phyloP scores from a whole-genome alignment of 2,888 invertebrate genomes.

The Ommatoiulus sabulosus region DNA sequence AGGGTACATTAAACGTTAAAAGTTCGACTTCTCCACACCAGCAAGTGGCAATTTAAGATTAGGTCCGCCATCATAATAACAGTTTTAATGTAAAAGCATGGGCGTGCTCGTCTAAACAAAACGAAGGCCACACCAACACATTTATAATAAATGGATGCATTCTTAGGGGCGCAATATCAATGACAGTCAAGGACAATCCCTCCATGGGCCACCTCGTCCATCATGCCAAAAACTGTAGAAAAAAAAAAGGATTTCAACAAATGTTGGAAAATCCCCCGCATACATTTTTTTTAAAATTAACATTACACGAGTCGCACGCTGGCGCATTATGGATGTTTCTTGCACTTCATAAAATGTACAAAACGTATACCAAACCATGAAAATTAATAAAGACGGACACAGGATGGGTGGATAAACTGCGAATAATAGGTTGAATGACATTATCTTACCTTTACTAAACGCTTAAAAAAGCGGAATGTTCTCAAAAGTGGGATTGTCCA shows the following conservation, averaged over 20 bases:
- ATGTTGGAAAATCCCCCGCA: background rate
- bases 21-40: slow-evolving; percentile 2
- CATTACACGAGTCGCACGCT: too few species aligned
- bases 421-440: too few species aligned
- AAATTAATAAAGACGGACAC: too few species aligned
- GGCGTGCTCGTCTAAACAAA: slow-evolving; percentile 34
- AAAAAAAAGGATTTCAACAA: background rate
- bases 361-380: too few species aligned
- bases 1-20: background rate
- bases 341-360: too few species aligned
- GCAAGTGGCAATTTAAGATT: slow-evolving; percentile 25
- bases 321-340: too few species aligned
- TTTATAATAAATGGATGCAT: slow-evolving; percentile 34
- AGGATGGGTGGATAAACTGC: too few species aligned
- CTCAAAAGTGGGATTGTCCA: too few species aligned
- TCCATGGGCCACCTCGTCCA: slow-evolving; percentile 3
- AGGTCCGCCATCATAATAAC: slow-evolving; percentile 7
- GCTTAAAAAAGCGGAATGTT: too few species aligned
- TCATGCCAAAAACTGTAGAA: background rate
- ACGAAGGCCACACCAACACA: slow-evolving; percentile 34
- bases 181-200: slow-evolving; percentile 28
- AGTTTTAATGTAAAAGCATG: slow-evolving; percentile 34
- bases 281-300: too few species aligned
- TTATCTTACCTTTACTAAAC: too few species aligned
- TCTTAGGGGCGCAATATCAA: slow-evolving; percentile 15